Base-by-base conservation (phyloP, 2,888 invertebrate genomes). In the Gonocerus acuteangulatus region DNA sequence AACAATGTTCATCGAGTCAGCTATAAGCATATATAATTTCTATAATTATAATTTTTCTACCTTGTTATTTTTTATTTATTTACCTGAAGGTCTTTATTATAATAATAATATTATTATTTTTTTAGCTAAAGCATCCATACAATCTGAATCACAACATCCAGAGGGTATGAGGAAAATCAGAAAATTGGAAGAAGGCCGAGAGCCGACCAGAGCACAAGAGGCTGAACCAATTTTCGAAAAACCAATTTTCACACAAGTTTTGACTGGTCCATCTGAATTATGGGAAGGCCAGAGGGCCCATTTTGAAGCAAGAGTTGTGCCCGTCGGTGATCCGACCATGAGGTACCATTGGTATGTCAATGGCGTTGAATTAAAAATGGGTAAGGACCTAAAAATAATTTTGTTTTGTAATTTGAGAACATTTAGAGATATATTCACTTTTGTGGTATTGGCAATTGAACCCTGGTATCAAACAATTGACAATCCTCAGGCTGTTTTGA, bases 321-420 rank as follows among this genome's bases (percentile, higher is more conserved):
- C 94, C 9, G 90, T 95, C 60, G 95, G 95, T 6, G 97, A 97
- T 75, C 85, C 95, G 2, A 89, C 85, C 68, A 79, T 96, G 71
- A 82, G 87, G 70, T 94, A 94, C 70, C 92, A 95, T 77, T 96
- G 96, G 96, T 95, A 87, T 75, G 87, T 93, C 67, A 95, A 96
- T 73, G 95, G 93, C 57, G 85, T 92, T 3, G 93, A 93, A 75
- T 80, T 96, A 49, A 88, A 92, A 77, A 85, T 91, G 83, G 93
- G 93, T 83, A 76, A 73, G 79, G 70, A 27, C 34, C 13, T 32
- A 6, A 21, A 15, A 22, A 9, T 21, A 2, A 22, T 57, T 47
- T 47, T 47, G 11, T 23, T 45, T 56, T 27, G 11, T 9, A 32
- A 32, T 6, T n/a, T n/a, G n/a, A n/a, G n/a, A n/a, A n/a, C n/a